A percentile compares a stretch with the other conserved stretches of the same genome.
These are phyloP conservation scores for Enteromius unitaeniatus DNA, from an alignment of 2,797 vertebrate species.

Conservation along the genomic window DNA sequence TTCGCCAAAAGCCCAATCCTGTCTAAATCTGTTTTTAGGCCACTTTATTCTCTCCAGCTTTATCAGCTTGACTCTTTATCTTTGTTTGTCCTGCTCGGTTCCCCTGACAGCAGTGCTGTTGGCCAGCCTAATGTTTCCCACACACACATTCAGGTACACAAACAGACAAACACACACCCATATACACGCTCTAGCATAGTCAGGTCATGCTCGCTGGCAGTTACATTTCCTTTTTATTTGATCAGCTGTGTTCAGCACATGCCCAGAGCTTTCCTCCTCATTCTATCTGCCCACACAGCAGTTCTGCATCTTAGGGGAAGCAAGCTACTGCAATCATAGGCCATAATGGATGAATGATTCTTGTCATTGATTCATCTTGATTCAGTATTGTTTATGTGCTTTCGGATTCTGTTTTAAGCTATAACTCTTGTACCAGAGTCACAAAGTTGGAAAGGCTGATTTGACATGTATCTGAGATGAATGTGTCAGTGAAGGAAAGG, in stretches of 20 bases:
- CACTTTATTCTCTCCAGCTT: slow-evolving; percentile 36
- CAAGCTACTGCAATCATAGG: slow-evolving; percentile 24
- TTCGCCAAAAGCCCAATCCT: neutral
- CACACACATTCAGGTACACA: slow-evolving; percentile 39
- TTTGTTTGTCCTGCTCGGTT: slow-evolving; percentile 54
- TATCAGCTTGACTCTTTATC: slow-evolving; percentile 54
- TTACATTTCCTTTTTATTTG: slow-evolving; percentile 53
- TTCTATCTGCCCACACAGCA: slow-evolving; percentile 23
- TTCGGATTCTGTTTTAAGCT: slow-evolving; percentile 16
- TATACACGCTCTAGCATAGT: slow-evolving; percentile 27
- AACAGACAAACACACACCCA: slow-evolving; percentile 22
- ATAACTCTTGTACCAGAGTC: slow-evolving; percentile 26
- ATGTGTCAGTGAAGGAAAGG: slow-evolving; percentile 38
- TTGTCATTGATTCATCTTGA: slow-evolving; percentile 32
- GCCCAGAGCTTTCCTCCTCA: slow-evolving; percentile 25
- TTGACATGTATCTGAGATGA: slow-evolving; percentile 37
- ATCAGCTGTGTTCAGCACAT: slow-evolving; percentile 53
- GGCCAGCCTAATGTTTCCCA: slow-evolving; percentile 43
- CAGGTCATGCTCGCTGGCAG: slow-evolving; percentile 43
- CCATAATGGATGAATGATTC: slow-evolving; percentile 33
- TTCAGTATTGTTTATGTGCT: slow-evolving; percentile 22
- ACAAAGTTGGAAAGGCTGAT: slow-evolving; percentile 21
- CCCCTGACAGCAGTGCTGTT: slow-evolving; percentile 42
- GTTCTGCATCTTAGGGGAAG: slow-evolving; percentile 15
- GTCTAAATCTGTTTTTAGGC: neutral